Percentiles rank a stretch among this genome's conserved stretches.
These are phyloP conservation scores for Maccullochella peelii DNA, from an alignment of 2,113 vertebrate species.

Conservation along the genomic window DNA sequence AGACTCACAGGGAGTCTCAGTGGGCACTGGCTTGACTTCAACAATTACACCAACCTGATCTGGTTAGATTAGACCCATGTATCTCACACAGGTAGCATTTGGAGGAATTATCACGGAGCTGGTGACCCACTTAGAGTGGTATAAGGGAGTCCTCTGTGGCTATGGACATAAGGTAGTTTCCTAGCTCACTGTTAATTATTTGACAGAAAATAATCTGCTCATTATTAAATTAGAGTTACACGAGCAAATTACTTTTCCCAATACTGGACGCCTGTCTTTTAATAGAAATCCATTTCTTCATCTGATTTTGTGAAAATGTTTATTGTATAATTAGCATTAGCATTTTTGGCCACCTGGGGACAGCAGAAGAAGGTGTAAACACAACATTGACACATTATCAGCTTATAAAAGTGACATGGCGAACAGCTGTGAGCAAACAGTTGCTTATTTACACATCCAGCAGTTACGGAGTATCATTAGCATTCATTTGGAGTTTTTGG, in stretches of 20 bases:
- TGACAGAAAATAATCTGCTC: not conserved
- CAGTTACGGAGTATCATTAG: not conserved
- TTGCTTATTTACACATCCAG: too few relatives aligned
- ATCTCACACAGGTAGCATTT: conserved; percentile 35
- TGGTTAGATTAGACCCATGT: conserved; percentile 25
- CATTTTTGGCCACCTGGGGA: not conserved
- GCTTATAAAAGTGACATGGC: too few relatives aligned
- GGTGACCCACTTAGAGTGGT: conserved; percentile 40
- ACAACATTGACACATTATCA: not conserved
- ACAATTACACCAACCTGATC: conserved; percentile 52
- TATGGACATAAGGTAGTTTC: too few relatives aligned
- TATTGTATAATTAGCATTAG: too few relatives aligned
- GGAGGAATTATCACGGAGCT: conserved; percentile 2
- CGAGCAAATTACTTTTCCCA: not conserved
- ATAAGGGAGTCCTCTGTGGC: not conserved
- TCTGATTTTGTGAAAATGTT: not conserved
- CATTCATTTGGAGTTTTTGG: not conserved
- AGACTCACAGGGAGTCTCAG: conserved; percentile 19
- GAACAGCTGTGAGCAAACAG: not conserved
- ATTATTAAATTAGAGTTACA: not conserved
- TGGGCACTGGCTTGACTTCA: conserved; percentile 23
- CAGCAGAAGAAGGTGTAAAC: not conserved
- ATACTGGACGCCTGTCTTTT: too few relatives aligned
- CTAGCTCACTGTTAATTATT: not conserved
- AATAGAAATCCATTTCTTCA: not conserved